Conservation (phyloP, 1,140 invertebrate genomes). For the Atta colombica region DNA sequence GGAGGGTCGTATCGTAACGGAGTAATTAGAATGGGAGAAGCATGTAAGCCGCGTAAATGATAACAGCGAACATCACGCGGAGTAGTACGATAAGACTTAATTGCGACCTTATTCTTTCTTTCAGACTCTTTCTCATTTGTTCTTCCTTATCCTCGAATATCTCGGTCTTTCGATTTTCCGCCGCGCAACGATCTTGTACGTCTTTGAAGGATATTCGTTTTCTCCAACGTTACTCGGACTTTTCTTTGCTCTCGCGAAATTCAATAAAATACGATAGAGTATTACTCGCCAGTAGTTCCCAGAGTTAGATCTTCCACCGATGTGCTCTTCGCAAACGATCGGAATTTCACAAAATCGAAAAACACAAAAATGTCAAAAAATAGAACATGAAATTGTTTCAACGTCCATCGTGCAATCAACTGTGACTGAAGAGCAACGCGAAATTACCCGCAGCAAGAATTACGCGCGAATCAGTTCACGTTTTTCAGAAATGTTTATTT, state of each 20-base stretch:
- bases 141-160: conserved; percentile 62
- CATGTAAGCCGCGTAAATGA: conserved; percentile 80
- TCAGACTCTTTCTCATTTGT: conserved; percentile 41
- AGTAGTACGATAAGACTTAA: conserved; percentile 77
- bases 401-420: conserved; percentile 44
- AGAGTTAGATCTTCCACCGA: conserved; percentile 33
- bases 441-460: neutral
- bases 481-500: neutral
- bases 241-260: conserved; percentile 41
- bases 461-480: neutral
- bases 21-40: conserved; percentile 68
- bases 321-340: conserved; percentile 16
- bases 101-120: conserved; percentile 63
- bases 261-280: conserved; percentile 55
- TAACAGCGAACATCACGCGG: conserved; percentile 76
- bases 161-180: conserved; percentile 56
- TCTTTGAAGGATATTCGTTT: conserved; percentile 60
- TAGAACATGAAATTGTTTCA: conserved; percentile 45
- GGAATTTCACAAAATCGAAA: conserved; percentile 51
- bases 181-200: conserved; percentile 47
- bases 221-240: conserved; percentile 27
- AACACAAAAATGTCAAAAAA: conserved; percentile 32
- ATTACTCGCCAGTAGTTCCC: conserved; percentile 31
- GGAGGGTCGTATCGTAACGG: conserved; percentile 57
- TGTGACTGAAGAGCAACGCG: neutral